Percentiles rank a stretch among this genome's conserved stretches.
These are phyloP conservation scores for Helarctos malayanus DNA, from an alignment of 2,797 vertebrate genomes.

Conservation along the genomic window DNA sequence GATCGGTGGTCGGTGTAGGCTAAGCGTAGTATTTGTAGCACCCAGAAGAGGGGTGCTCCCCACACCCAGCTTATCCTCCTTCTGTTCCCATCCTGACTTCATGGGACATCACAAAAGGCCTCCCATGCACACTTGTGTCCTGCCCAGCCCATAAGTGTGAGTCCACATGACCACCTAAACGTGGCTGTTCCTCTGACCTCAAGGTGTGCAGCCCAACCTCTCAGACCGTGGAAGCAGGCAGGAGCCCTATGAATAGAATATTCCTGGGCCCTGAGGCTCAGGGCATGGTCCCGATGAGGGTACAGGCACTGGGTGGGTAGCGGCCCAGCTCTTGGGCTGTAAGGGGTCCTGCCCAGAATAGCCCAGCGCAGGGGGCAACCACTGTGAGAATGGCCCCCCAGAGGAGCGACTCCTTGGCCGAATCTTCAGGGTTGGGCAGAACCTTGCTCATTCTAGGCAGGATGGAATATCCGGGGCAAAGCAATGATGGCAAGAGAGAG, in stretches of 20 bases:
- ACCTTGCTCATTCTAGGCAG: not conserved
- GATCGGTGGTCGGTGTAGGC: rapidly evolving
- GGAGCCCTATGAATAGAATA: no score
- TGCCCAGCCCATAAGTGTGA: no score
- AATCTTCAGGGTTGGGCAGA: not conserved
- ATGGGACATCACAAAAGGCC: not conserved
- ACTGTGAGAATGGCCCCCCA: not conserved
- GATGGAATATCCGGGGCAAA: not conserved
- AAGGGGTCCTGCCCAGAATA: not conserved
- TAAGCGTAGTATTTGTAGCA: rapidly evolving
- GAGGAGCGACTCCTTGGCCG: not conserved
- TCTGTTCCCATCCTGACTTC: not conserved
- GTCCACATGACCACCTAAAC: not conserved
- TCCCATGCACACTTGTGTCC: not conserved
- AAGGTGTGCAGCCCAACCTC: not conserved
- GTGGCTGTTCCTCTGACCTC: not conserved
- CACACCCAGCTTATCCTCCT: not conserved
- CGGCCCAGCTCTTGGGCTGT: not conserved
- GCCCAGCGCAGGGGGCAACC: not conserved
- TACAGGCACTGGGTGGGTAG: rapidly evolving
- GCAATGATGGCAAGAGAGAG: not conserved
- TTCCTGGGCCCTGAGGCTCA: not conserved
- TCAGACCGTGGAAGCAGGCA: not conserved
- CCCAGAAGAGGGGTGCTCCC: not conserved
- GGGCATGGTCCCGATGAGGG: no score